Evolutionary conservation across 2,888 invertebrate genomes (phyloP), one percentile per base, ranked within the genome.

Genomic region (Stramonita haemastoma): DNA sequence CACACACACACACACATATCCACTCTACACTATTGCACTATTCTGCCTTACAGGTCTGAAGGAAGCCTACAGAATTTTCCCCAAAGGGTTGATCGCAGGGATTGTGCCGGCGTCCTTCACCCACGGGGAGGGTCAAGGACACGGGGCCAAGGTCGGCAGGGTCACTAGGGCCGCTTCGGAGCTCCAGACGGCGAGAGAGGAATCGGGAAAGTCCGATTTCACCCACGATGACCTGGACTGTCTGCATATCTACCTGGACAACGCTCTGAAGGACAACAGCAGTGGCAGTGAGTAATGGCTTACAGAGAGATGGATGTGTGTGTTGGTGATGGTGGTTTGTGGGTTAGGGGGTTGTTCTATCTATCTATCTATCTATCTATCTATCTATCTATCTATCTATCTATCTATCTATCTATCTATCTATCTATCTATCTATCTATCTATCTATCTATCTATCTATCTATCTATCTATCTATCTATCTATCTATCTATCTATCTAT

Each of bases 51-150:
- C 91, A 96, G 96, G 96, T 46, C 92, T 96, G 92, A 95, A 95
- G 90, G 93, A 96, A 73, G 96, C 96, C 0, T 93, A 92, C 91
- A 94, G 95, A 90, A 85, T 93, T 81, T 96, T 96, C 91, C 96
- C 96, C 8, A 94, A 94, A 15, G 95, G 96, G 32, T 92, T 96
- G 26, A 91, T 96, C n/a, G 95, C 95, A 15, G 96, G 96, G 0
- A 94, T 93, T 1, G 92, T 94, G 1, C 95, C 95, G 22, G 89
- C 89, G 26, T 89, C 91, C n/a, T 92, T 95, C 13, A 89, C 92
- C 36, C 92, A 93, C 66, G 87, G 56, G 83, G 26, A 22, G 32
- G 13, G 60, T 22, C 19, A 19, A 60, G 60, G 57, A 34, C 8
- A 32, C 57, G 88, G 86, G 66, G 66, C 83, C 83, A 29, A 90